Evolutionary conservation across 2,113 vertebrate genomes (phyloP).

Genomic region (Campylorhamphus procurvoides): DNA sequence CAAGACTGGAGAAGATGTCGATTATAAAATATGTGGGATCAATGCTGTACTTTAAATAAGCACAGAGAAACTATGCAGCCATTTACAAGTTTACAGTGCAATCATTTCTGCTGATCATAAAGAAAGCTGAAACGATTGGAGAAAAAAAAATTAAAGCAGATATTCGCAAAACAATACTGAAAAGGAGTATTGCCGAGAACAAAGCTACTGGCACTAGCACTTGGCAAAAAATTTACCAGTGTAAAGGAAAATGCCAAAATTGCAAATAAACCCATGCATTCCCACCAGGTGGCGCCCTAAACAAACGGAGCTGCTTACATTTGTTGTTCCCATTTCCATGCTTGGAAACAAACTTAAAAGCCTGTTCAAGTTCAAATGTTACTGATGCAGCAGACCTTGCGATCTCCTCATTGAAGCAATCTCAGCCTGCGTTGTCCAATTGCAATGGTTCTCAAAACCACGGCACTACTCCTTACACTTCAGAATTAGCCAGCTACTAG

Average conservation of each 20-base stretch:
- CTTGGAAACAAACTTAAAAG: background rate
- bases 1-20: background rate
- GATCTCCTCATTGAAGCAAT: background rate
- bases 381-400: background rate
- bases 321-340: accelerated
- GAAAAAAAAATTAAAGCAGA: background rate
- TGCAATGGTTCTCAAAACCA: background rate
- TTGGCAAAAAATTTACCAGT: background rate
- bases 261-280: background rate
- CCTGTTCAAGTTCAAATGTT: accelerated
- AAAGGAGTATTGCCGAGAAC: background rate
- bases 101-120: background rate
- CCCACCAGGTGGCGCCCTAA: background rate
- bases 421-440: background rate
- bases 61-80: background rate
- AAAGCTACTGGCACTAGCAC: background rate
- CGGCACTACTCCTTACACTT: background rate
- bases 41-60: background rate
- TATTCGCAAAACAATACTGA: background rate
- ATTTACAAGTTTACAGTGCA: background rate
- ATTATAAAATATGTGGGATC: background rate
- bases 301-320: accelerated
- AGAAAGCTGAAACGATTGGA: background rate
- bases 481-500: background rate
- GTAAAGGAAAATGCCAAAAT: background rate